Percentiles rank a stretch among this genome's conserved stretches.
phyloP scores from a whole-genome alignment of 2,113 vertebrate species.

The Oreotrochilus melanogaster region DNA sequence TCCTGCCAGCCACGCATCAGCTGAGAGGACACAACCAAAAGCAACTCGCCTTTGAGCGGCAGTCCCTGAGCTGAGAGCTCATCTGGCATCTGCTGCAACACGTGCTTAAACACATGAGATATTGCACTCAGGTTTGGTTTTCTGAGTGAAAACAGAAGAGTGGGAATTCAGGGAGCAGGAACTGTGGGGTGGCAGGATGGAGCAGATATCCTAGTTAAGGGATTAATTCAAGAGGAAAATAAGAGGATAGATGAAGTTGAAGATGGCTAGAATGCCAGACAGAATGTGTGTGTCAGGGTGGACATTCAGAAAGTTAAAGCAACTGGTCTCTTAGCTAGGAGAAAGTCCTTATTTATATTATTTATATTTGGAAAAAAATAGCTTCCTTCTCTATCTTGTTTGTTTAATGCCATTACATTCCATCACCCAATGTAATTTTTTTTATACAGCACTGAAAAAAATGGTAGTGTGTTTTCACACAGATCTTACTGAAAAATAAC shows the following conservation, averaged over 20 bases:
- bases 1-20: not conserved
- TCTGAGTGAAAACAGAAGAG: not conserved
- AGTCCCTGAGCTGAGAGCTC: not conserved
- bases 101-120: not conserved
- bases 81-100: not conserved
- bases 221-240: not conserved
- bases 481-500: not conserved
- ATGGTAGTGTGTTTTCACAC: not conserved
- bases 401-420: not conserved
- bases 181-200: fast-evolving
- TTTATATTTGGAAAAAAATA: not conserved
- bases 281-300: not conserved
- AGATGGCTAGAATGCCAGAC: not conserved
- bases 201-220: not conserved
- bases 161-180: not conserved
- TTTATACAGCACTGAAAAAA: not conserved
- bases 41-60: fast-evolving
- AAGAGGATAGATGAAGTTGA: not conserved
- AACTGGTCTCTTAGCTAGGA: not conserved
- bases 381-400: not conserved
- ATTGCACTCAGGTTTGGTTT: not conserved
- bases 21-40: not conserved
- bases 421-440: not conserved
- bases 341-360: not conserved
- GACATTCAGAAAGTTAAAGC: not conserved